Conservation (phyloP, 2,113 vertebrate genomes). For the Brienomyrus brachyistius region DNA sequence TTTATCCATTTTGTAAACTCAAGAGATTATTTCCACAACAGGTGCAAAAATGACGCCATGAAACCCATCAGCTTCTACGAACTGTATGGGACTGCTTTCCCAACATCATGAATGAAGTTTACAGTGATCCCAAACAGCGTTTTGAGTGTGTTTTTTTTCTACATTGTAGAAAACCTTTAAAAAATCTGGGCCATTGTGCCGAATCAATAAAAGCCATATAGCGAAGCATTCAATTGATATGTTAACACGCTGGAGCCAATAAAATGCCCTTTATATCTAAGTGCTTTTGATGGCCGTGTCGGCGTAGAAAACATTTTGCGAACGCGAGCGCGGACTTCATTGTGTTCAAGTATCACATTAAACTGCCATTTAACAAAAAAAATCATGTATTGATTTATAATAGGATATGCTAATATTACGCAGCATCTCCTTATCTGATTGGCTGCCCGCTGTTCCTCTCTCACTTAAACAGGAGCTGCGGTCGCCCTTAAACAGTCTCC, state of each 20-base stretch:
- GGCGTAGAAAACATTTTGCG: background rate
- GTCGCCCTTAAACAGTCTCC: constrained; percentile 14
- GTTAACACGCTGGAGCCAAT: background rate
- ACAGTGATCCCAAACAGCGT: background rate
- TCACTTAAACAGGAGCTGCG: constrained; percentile 29
- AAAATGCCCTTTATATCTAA: background rate
- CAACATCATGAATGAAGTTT: background rate
- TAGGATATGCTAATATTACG: constrained; percentile 28
- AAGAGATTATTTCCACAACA: background rate
- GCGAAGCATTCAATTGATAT: background rate
- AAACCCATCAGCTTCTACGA: background rate
- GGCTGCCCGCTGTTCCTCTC: constrained; percentile 23
- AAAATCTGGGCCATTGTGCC: background rate
- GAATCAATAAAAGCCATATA: background rate
- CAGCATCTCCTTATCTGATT: constrained; percentile 21
- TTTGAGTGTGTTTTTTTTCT: background rate
- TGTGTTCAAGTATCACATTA: constrained; percentile 1
- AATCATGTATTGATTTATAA: background rate
- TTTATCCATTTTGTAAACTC: background rate
- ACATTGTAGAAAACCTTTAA: background rate
- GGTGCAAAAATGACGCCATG: background rate
- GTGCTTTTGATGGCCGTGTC: constrained; percentile 1
- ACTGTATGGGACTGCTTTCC: background rate
- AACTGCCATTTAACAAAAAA: constrained; percentile 12
- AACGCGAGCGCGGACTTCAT: background rate